Conservation (phyloP, 2,888 invertebrate genomes). For the Andrena hattorfiana region DNA sequence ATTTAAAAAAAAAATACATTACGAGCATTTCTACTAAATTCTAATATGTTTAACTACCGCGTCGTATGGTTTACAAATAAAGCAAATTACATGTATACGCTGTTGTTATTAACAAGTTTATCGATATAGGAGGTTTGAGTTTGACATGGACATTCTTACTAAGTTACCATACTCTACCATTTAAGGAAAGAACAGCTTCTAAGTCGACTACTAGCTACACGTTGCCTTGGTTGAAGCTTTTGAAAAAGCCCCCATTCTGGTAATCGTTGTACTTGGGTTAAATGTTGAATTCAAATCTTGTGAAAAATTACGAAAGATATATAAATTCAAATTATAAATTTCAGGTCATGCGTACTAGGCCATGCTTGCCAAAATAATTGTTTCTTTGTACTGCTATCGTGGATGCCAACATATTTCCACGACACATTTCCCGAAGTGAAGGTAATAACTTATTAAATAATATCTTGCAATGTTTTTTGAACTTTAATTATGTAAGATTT, state of each 20-base stretch:
- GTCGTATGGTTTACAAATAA: slow-evolving; percentile 18
- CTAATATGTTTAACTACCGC: slow-evolving; percentile 7
- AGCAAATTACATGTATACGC: not conserved
- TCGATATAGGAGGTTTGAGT: slow-evolving; percentile 85
- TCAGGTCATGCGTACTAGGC: slow-evolving; percentile 89
- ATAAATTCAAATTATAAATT: slow-evolving; percentile 36
- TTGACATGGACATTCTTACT: slow-evolving; percentile 87
- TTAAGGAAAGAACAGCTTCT: slow-evolving; percentile 69
- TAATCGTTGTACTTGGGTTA: slow-evolving; percentile 76
- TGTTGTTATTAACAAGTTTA: slow-evolving; percentile 49
- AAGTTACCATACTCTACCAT: slow-evolving; percentile 86
- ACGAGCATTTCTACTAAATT: slow-evolving; percentile 1
- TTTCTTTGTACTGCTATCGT: slow-evolving; percentile 90
- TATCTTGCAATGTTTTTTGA: not conserved
- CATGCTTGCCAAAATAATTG: slow-evolving; percentile 91
- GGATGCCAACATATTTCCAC: slow-evolving; percentile 91
- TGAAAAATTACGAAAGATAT: slow-evolving; percentile 10
- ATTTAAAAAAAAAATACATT: not conserved
- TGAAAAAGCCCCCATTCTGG: slow-evolving; percentile 88
- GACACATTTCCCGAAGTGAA: slow-evolving; percentile 89
- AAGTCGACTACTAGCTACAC: slow-evolving; percentile 74
- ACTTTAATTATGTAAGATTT: slow-evolving; percentile 2
- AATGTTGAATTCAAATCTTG: slow-evolving; percentile 30
- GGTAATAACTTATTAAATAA: slow-evolving; percentile 70
- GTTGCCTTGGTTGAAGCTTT: slow-evolving; percentile 88